Base-by-base conservation (phyloP, 2,888 invertebrate species). In the Aporophyla nigra region DNA sequence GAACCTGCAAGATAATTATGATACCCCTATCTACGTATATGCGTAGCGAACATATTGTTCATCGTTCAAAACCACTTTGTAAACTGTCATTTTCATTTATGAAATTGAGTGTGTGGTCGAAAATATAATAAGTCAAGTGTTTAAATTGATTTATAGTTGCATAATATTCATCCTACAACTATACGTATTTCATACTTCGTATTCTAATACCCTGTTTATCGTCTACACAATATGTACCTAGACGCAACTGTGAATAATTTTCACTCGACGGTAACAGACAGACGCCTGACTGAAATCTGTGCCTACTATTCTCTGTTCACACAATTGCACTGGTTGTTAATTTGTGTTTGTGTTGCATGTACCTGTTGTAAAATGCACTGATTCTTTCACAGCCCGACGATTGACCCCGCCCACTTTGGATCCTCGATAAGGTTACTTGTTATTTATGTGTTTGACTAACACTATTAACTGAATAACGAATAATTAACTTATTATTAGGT, bases 301-400 rank as follows among this genome's bases (percentile, higher is more conserved):
- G 75, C 19, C 19, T 21, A 33, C 71, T 72, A 53, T 63, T 40
- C 19, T 58, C 24, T 73, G 33, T 79, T 58, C 2, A 56, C 78
- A 68, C 67, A 59, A 54, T 40, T 40, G 79, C 80, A 79, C 74
- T 79, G 21, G 21, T 27, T 78, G 63, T 27, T 70, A 75, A 73
- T 66, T n/a, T 54, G 19, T 54, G 0, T 87, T 85, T 85, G 76
- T 88, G 84, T 88, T 89, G 93, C 92, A 93, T 91, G 90, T 87
- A 78, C 83, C n/a, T 91, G 86, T 90, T 91, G 85, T 92, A 90
- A 91, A 87, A 87, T 90, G 90, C 93, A 92, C 91, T 85, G 88
- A 91, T 92, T 93, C 89, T 94, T 93, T 90, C 91, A 87, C 94
- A 94, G 93, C 90, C 78, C 78, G 43, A 81, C 88, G 78, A 49